Percentiles rank a stretch among this genome's conserved stretches.
These are phyloP conservation scores for Drosophila mettleri DNA, from an alignment of 2,888 invertebrate species.

Conservation along the genomic window DNA sequence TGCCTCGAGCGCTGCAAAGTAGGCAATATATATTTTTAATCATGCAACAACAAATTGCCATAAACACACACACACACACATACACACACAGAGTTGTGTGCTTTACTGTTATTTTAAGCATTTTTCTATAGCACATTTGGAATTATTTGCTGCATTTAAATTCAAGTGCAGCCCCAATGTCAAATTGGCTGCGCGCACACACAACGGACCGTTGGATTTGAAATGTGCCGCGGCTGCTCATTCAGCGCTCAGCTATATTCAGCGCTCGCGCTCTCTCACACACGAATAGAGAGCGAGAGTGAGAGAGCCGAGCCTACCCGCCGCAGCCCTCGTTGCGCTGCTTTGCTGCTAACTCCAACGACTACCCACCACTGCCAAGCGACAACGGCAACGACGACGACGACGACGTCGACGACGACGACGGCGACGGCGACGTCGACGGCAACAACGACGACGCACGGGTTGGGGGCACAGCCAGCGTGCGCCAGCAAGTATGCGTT, in stretches of 20 bases:
- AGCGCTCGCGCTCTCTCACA: constrained; percentile 45
- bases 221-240: constrained; percentile 51
- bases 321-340: constrained; percentile 23
- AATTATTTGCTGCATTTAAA: constrained; percentile 49
- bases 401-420: constrained; percentile 43
- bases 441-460: constrained; percentile 53
- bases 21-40: constrained; percentile 61
- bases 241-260: constrained; percentile 66
- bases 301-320: constrained; percentile 13
- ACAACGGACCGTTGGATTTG: constrained; percentile 62
- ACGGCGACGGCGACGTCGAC: constrained; percentile 53
- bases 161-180: constrained; percentile 36
- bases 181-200: constrained; percentile 36
- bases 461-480: constrained; percentile 65
- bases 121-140: constrained; percentile 19
- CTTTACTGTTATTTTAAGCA: constrained; percentile 6
- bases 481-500: constrained; percentile 72
- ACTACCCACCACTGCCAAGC: constrained; percentile 68
- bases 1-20: constrained; percentile 65
- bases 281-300: constrained; percentile 25
- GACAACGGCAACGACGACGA: constrained; percentile 41
- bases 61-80: neutral
- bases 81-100: constrained; percentile 2
- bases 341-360: constrained; percentile 46
- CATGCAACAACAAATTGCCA: constrained; percentile 37